These are phyloP conservation scores for Aphelenchoides bicaudatus DNA, from an alignment of 2,888 invertebrate genomes.

Conservation along the genomic window DNA sequence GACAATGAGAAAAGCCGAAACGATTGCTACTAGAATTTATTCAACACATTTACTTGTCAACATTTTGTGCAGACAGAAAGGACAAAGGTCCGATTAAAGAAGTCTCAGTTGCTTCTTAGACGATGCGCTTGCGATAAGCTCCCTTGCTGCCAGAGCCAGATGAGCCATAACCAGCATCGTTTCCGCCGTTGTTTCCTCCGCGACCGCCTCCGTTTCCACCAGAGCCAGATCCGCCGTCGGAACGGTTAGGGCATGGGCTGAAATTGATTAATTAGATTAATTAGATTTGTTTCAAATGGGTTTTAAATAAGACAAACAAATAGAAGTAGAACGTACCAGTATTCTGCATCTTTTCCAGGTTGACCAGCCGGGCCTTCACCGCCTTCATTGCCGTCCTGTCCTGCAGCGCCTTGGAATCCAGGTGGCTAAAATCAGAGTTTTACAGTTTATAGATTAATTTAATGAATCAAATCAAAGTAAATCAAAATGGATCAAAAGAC, in stretches of 20 bases:
- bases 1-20: too few species aligned
- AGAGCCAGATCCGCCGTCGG: constrained; percentile 18
- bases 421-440: constrained; percentile 29
- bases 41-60: too few species aligned
- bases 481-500: too few species aligned
- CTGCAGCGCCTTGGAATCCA: constrained; percentile 25
- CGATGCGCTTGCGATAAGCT: constrained; percentile 5
- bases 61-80: neutral
- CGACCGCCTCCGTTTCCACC: neutral
- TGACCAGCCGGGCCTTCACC: constrained; percentile 28
- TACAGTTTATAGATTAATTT: constrained; percentile 34
- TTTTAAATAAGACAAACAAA: too few species aligned
- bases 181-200: neutral
- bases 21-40: too few species aligned
- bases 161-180: neutral
- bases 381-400: constrained; percentile 24
- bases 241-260: constrained; percentile 42
- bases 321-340: too few species aligned
- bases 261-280: too few species aligned
- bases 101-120: constrained; percentile 5
- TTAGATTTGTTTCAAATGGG: too few species aligned
- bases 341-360: constrained; percentile 33
- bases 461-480: too few species aligned
- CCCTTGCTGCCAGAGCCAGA: neutral
- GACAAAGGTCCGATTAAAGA: neutral